Percentiles rank a stretch among this genome's conserved stretches.
phyloP scores from a whole-genome alignment of 2,797 vertebrate genomes.

The Gymnopithys bicolor region DNA sequence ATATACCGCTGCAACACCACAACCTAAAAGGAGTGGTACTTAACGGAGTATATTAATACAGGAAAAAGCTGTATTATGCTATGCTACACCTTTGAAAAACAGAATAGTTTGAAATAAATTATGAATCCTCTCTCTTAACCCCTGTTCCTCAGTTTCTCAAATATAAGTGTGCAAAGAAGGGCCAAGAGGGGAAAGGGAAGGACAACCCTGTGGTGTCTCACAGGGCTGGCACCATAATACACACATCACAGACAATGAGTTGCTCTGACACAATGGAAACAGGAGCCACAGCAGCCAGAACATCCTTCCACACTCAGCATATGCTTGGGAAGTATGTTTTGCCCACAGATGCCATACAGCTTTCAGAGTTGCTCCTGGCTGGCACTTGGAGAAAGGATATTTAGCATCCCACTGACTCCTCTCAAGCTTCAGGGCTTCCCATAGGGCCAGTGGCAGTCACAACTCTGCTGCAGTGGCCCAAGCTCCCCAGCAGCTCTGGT shows the following conservation, averaged over 20 bases:
- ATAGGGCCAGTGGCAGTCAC: rapidly evolving
- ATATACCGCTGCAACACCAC: neutral
- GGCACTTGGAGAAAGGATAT: neutral
- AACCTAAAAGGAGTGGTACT: neutral
- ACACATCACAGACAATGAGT: neutral
- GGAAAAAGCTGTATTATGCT: neutral
- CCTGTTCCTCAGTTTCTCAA: neutral
- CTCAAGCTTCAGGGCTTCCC: neutral
- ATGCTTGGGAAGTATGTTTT: neutral
- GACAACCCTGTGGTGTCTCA: rapidly evolving
- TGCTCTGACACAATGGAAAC: rapidly evolving
- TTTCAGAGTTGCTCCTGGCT: neutral
- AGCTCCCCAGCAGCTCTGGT: neutral
- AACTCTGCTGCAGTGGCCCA: neutral
- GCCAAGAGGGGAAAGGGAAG: neutral
- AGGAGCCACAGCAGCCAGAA: neutral
- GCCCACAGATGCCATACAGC: neutral
- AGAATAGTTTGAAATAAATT: neutral
- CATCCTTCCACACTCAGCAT: neutral
- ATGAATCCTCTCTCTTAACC: neutral
- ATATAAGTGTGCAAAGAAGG: neutral
- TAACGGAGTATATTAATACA: neutral
- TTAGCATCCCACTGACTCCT: rapidly evolving
- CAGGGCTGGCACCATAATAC: neutral
- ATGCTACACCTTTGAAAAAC: neutral